phyloP scores from a whole-genome alignment of 1,140 invertebrate species.

The Bombus superbus region DNA sequence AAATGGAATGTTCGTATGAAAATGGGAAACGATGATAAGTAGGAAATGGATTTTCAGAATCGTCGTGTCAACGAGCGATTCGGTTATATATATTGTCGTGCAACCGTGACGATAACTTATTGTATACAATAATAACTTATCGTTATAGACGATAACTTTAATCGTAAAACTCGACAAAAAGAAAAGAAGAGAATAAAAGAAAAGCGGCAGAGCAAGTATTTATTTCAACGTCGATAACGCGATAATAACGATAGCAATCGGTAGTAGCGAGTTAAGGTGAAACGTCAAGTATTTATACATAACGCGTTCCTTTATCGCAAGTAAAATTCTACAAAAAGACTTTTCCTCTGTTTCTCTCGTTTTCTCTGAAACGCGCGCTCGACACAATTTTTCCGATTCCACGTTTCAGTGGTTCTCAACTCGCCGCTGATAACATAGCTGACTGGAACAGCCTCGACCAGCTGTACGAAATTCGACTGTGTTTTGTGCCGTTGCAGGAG shows the following conservation, averaged over 20 bases:
- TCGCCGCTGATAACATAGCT: slow-evolving; percentile 15
- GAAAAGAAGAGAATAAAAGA: no score
- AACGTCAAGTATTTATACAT: neutral
- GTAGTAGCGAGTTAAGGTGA: slow-evolving; percentile 20
- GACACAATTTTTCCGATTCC: slow-evolving; percentile 65
- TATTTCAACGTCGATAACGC: no score
- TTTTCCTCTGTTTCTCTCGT: neutral
- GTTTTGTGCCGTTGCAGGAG: slow-evolving; percentile 31
- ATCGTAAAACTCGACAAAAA: no score
- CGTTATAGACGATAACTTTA: no score
- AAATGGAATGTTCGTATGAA: neutral
- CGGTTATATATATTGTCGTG: no score
- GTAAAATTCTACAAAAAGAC: neutral
- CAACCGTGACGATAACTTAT: no score
- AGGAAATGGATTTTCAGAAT: no score
- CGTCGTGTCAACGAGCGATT: no score
- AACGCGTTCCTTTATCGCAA: neutral
- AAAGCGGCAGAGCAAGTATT: no score
- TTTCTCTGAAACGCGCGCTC: slow-evolving; percentile 40
- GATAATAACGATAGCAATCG: no score
- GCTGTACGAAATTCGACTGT: slow-evolving; percentile 40
- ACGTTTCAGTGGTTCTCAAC: slow-evolving; percentile 60
- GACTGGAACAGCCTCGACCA: slow-evolving; percentile 15
- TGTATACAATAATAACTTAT: no score
- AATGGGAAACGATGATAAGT: neutral